phyloP scores from a whole-genome alignment of 2,888 invertebrate genomes.

The Drosophila mettleri region DNA sequence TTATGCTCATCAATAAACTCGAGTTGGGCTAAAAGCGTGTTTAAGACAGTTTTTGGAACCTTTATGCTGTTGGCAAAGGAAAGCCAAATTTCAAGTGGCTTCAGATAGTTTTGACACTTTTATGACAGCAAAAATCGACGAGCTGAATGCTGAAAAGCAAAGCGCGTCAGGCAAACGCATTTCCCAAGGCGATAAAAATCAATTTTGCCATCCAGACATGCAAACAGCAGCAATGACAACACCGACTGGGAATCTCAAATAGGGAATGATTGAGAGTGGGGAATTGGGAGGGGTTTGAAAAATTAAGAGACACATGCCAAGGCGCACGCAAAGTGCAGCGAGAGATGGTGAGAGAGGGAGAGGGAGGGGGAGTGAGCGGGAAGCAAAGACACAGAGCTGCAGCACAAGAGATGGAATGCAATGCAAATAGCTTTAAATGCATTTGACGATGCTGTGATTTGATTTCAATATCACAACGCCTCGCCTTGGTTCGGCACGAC shows the following conservation, averaged over 20 bases:
- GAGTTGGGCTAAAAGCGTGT: background rate
- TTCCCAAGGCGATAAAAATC: constrained; percentile 70
- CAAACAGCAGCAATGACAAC: constrained; percentile 54
- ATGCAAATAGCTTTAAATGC: constrained; percentile 79
- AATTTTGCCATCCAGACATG: constrained; percentile 60
- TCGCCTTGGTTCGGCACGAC: too few relatives aligned
- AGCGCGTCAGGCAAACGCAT: constrained; percentile 50
- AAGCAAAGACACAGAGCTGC: background rate
- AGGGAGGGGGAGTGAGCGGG: constrained; percentile 2
- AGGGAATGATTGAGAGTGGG: background rate
- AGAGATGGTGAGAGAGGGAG: constrained; percentile 9
- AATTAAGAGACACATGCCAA: constrained; percentile 75
- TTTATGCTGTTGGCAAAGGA: background rate
- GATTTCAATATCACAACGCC: constrained; percentile 63
- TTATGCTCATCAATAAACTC: too few relatives aligned
- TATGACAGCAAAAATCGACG: constrained; percentile 20
- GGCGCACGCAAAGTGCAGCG: constrained; percentile 43
- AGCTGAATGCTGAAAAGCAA: constrained; percentile 18
- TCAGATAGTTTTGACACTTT: constrained; percentile 45
- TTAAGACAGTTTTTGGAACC: background rate
- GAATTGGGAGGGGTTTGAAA: constrained; percentile 17
- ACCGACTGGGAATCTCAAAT: constrained; percentile 5
- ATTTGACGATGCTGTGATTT: constrained; percentile 76
- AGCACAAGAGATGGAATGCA: constrained; percentile 53
- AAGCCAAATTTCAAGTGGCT: constrained; percentile 11